phyloP scores from a whole-genome alignment of 2,113 vertebrate species.

The Hypomesus transpacificus region DNA sequence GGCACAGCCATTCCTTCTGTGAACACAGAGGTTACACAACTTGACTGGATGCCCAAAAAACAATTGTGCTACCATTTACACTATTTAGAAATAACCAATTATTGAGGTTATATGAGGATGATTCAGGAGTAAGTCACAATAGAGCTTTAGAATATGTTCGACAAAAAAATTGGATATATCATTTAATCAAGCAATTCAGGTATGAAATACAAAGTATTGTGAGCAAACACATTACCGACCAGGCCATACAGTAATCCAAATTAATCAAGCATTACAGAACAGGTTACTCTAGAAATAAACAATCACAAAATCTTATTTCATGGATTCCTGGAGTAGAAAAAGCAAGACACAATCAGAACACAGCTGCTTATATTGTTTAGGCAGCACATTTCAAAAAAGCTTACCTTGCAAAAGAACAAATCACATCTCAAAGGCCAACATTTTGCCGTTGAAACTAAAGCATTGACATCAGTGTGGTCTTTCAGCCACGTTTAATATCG shows the following conservation, averaged over 20 bases:
- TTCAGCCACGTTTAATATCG: slow-evolving; percentile 30
- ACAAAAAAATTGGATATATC: not conserved
- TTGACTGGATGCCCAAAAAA: not conserved
- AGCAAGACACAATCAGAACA: slow-evolving; percentile 16
- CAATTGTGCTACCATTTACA: not conserved
- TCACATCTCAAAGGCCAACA: slow-evolving; percentile 46
- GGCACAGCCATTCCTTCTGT: slow-evolving; percentile 95
- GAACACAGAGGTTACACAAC: slow-evolving; percentile 14
- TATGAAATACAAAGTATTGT: not conserved
- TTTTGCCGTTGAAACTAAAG: slow-evolving; percentile 22
- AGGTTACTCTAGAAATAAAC: too few species aligned
- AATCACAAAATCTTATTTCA: not conserved
- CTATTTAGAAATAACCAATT: not conserved
- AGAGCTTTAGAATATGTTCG: not conserved
- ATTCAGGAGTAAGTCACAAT: not conserved
- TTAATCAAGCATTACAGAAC: too few species aligned
- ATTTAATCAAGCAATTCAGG: not conserved
- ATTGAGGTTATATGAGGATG: not conserved
- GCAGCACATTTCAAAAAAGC: slow-evolving; percentile 33
- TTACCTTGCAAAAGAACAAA: slow-evolving; percentile 54
- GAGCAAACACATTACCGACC: not conserved
- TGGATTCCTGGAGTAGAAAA: not conserved
- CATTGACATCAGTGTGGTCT: slow-evolving; percentile 13
- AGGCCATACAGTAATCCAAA: too few species aligned
- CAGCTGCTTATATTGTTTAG: slow-evolving; percentile 12